phyloP scores from a whole-genome alignment of 1,140 invertebrate species.

The Nylanderia fulva region DNA sequence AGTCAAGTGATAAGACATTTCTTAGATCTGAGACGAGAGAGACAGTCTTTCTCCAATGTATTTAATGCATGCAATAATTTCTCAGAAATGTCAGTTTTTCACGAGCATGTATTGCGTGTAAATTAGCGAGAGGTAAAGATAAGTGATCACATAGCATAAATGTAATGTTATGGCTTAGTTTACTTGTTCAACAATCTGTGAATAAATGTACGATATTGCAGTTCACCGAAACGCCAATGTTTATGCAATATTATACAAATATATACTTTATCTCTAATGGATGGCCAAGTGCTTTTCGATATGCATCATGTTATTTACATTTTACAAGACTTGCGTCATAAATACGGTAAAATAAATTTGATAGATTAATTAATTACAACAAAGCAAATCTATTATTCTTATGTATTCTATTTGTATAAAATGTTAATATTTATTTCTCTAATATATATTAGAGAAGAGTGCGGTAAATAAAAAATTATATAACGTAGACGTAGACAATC shows the following conservation, averaged over 20 bases:
- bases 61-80: slow-evolving; percentile 23
- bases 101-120: slow-evolving; percentile 1
- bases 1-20: slow-evolving; percentile 27
- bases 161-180: slow-evolving; percentile 55
- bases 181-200: slow-evolving; percentile 60
- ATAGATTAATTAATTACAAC: too few relatives aligned
- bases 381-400: too few relatives aligned
- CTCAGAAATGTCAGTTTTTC: neutral
- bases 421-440: too few relatives aligned
- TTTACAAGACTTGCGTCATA: too few relatives aligned
- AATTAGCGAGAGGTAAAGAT: slow-evolving; percentile 17
- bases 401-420: too few relatives aligned
- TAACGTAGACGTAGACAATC: too few relatives aligned
- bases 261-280: neutral
- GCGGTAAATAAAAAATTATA: too few relatives aligned
- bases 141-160: slow-evolving; percentile 1
- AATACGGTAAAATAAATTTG: too few relatives aligned
- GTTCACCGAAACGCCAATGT: slow-evolving; percentile 11
- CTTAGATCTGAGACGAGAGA: neutral
- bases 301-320: too few relatives aligned
- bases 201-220: slow-evolving; percentile 35
- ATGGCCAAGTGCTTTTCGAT: neutral
- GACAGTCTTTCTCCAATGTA: neutral
- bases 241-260: neutral
- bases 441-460: too few relatives aligned